A percentile compares a stretch with the other conserved stretches of the same genome.
These are phyloP conservation scores for Nanorana parkeri DNA, from an alignment of 2,113 vertebrate species.

Conservation along the genomic window DNA sequence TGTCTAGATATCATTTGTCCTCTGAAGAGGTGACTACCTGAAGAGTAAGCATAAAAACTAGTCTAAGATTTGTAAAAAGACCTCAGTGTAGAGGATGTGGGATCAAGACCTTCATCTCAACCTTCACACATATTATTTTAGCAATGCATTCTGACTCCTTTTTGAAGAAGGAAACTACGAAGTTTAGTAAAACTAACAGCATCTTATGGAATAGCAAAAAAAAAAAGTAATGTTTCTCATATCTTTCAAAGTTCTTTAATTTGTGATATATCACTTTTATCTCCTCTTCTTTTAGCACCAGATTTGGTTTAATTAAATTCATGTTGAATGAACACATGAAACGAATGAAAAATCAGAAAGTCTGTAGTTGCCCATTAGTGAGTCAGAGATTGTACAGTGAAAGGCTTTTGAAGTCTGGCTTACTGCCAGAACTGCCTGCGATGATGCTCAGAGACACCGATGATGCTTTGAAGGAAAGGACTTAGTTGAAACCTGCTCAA, in stretches of 20 bases:
- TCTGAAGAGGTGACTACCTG: constrained; percentile 67
- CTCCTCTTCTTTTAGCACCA: constrained; percentile 79
- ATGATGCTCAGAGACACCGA: constrained; percentile 80
- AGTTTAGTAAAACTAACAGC: constrained; percentile 75
- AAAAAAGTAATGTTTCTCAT: constrained; percentile 72
- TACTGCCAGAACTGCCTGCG: constrained; percentile 80
- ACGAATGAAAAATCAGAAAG: constrained; percentile 82
- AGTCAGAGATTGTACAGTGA: constrained; percentile 79
- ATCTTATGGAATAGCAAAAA: constrained; percentile 72
- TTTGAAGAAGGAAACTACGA: constrained; percentile 66
- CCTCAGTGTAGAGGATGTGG: constrained; percentile 75
- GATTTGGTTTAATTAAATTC: constrained; percentile 88
- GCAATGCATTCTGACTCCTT: constrained; percentile 73
- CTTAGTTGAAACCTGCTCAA: constrained; percentile 76
- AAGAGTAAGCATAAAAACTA: constrained; percentile 77
- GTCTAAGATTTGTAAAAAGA: constrained; percentile 74
- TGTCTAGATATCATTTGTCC: not conserved
- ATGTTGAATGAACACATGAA: constrained; percentile 86
- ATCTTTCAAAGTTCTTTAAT: constrained; percentile 80
- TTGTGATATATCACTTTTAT: constrained; percentile 82
- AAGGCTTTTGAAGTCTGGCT: constrained; percentile 85
- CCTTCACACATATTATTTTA: constrained; percentile 78
- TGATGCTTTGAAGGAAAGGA: constrained; percentile 80
- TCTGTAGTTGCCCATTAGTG: constrained; percentile 84
- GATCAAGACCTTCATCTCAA: constrained; percentile 80